Percentiles rank a stretch among this genome's conserved stretches.
Conservation (phyloP, 2,113 vertebrate species). For the Daubentonia madagascariensis region DNA sequence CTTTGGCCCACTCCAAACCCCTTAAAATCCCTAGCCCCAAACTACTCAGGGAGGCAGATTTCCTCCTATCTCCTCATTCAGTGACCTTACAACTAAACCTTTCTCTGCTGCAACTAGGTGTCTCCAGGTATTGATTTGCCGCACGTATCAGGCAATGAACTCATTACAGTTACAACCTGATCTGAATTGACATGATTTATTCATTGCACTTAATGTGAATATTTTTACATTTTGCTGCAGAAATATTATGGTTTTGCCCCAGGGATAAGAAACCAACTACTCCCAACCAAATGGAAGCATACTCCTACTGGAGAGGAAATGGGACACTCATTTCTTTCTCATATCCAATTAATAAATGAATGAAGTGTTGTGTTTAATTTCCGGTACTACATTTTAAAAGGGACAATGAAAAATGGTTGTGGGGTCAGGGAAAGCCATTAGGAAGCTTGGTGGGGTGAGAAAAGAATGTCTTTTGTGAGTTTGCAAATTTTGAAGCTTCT, state of each 20-base stretch:
- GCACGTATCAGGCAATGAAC: too few species aligned
- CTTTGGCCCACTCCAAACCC: too few species aligned
- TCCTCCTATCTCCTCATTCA: too few species aligned
- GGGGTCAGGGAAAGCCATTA: not conserved
- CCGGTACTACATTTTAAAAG: not conserved
- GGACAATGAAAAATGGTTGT: not conserved
- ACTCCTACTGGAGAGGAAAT: not conserved
- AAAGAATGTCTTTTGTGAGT: not conserved
- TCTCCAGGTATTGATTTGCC: too few species aligned
- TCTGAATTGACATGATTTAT: not conserved
- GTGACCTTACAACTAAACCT: too few species aligned
- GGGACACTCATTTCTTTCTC: not conserved
- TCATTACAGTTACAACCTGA: not conserved
- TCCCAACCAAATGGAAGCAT: not conserved
- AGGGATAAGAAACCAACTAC: not conserved
- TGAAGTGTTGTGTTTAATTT: not conserved
- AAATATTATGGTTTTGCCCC: not conserved
- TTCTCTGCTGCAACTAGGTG: too few species aligned
- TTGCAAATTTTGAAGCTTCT: not conserved
- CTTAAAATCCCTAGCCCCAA: too few species aligned
- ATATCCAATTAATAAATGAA: not conserved
- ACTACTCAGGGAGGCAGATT: too few species aligned
- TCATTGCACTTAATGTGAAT: not conserved
- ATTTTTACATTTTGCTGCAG: not conserved
- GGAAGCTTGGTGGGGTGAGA: not conserved